Evolutionary conservation across 2,888 invertebrate genomes (phyloP).

Genomic region (Rotaria sp.): DNA sequence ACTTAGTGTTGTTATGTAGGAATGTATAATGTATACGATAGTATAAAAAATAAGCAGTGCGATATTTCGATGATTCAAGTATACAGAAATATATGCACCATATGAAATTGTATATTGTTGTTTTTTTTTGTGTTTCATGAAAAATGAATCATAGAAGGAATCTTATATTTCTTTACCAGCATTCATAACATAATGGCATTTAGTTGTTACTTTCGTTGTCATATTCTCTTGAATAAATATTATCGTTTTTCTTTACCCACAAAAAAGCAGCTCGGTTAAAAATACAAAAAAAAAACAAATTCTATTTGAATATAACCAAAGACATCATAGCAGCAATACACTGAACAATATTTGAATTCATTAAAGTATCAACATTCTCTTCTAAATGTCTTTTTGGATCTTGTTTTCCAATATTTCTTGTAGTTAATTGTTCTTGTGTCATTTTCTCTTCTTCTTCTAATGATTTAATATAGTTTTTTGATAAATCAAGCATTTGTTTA

Average conservation of each 20-base stretch:
- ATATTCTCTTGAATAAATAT: neutral
- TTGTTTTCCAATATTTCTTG: conserved; percentile 89
- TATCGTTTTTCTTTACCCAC: neutral
- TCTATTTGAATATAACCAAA: conserved; percentile 39
- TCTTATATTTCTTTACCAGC: neutral
- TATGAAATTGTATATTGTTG: neutral
- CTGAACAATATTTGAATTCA: conserved; percentile 95
- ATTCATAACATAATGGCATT: neutral
- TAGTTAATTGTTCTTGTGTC: conserved; percentile 96
- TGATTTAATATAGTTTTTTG: conserved; percentile 94
- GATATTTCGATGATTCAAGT: too few species aligned
- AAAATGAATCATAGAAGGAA: neutral
- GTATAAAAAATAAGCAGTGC: too few species aligned
- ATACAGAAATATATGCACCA: too few species aligned
- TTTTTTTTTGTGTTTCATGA: neutral
- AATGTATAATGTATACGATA: neutral
- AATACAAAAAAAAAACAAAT: neutral
- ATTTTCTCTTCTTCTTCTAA: conserved; percentile 98
- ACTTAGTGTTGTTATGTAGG: too few species aligned
- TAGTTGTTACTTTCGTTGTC: neutral
- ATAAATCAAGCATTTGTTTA: conserved; percentile 87
- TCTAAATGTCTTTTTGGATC: conserved; percentile 98
- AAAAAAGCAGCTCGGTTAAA: neutral
- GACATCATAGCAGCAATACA: conserved; percentile 80
- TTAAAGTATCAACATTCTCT: conserved; percentile 89